Conservation (phyloP, 2,888 invertebrate species). For the Phortica magna region DNA sequence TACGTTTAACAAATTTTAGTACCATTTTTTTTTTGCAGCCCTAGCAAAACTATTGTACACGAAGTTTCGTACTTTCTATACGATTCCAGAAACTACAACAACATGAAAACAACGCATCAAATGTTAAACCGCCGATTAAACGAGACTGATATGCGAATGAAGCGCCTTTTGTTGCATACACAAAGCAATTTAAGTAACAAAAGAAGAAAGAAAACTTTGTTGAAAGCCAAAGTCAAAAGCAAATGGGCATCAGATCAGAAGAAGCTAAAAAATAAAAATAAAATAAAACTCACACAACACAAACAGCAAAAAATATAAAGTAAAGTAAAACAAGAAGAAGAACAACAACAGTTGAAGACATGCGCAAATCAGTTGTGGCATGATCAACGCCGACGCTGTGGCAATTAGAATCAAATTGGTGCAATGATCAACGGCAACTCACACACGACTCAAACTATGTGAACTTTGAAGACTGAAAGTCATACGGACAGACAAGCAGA, state of each 20-base stretch:
- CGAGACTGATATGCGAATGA: slow-evolving; percentile 45
- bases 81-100: slow-evolving; percentile 36
- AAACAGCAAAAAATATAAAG: not conserved
- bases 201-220: slow-evolving; percentile 20
- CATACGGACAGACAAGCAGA: slow-evolving; percentile 16
- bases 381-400: slow-evolving; percentile 48
- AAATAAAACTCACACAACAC: not conserved
- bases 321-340: slow-evolving; percentile 8
- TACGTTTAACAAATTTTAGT: too few species aligned
- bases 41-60: too few species aligned
- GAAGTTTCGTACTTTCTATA: too few species aligned
- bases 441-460: slow-evolving; percentile 33
- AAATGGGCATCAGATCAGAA: not conserved
- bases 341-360: slow-evolving; percentile 8
- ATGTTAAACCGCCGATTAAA: slow-evolving; percentile 36
- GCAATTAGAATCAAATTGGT: slow-evolving; percentile 65
- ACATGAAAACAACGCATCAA: slow-evolving; percentile 31
- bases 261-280: not conserved
- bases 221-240: slow-evolving; percentile 4
- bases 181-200: slow-evolving; percentile 19
- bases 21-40: too few species aligned
- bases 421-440: slow-evolving; percentile 40
- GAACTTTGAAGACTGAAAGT: slow-evolving; percentile 19
- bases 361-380: slow-evolving; percentile 50
- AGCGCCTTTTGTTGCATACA: slow-evolving; percentile 37